A percentile compares a stretch with the other conserved stretches of the same genome.
Conservation (phyloP, 2,797 vertebrate species). For the Chloroceryle amazona region DNA sequence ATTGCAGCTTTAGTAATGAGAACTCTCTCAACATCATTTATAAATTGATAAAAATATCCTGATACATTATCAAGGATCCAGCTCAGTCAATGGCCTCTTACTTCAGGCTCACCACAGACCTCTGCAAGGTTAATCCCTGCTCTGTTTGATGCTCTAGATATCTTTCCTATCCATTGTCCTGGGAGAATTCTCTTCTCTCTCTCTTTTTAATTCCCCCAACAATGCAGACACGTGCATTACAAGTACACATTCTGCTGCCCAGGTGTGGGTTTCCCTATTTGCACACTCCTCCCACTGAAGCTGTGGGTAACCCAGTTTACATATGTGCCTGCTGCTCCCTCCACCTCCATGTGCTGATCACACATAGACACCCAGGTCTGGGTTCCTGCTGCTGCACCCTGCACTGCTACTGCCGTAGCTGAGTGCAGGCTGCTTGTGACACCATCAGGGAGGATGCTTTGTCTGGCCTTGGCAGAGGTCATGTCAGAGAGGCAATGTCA, state of each 20-base stretch:
- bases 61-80: neutral
- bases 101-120: neutral
- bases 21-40: neutral
- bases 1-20: neutral
- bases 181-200: neutral
- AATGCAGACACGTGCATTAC: neutral
- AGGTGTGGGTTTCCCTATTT: neutral
- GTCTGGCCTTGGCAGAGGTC: neutral
- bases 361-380: neutral
- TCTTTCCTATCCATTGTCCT: neutral
- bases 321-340: neutral
- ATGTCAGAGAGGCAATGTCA: neutral
- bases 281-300: neutral
- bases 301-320: neutral
- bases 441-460: neutral
- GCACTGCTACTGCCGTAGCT: neutral
- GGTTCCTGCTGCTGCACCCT: neutral
- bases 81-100: neutral
- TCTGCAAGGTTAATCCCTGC: neutral
- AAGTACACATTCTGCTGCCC: neutral
- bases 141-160: neutral
- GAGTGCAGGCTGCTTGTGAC: neutral
- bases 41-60: neutral
- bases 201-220: neutral
- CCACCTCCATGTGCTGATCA: rapidly evolving